These are phyloP conservation scores for Noctua pronuba DNA, from an alignment of 2,888 invertebrate species.

Conservation along the genomic window DNA sequence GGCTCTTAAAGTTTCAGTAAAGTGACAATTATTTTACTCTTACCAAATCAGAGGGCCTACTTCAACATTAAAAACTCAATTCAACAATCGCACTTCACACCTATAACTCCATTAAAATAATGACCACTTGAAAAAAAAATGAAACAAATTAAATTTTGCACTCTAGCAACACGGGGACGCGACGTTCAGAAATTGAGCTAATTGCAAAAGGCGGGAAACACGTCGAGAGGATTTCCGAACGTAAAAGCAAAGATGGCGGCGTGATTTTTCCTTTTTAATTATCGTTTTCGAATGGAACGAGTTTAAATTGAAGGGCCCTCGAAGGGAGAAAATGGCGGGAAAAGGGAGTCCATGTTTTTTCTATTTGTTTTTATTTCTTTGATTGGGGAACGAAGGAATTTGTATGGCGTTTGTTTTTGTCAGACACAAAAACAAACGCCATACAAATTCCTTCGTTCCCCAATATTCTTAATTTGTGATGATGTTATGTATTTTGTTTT, in stretches of 20 bases:
- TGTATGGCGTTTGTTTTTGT: conserved; percentile 43
- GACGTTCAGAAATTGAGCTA: conserved; percentile 83
- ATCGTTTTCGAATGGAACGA: conserved; percentile 70
- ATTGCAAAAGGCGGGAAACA: conserved; percentile 78
- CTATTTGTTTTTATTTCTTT: conserved; percentile 59
- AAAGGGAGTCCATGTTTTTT: conserved; percentile 58
- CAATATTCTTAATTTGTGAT: conserved; percentile 39
- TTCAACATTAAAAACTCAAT: conserved; percentile 15
- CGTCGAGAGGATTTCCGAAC: conserved; percentile 77
- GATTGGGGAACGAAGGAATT: conserved; percentile 54
- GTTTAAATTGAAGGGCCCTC: conserved; percentile 72
- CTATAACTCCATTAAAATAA: conserved; percentile 57
- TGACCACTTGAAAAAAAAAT: conserved; percentile 66
- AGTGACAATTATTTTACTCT: not conserved
- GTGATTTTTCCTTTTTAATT: conserved; percentile 82
- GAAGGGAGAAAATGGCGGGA: conserved; percentile 59
- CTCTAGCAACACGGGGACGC: conserved; percentile 75
- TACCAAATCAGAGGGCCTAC: not conserved
- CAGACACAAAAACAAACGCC: no score
- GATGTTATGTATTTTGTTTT: conserved; percentile 18
- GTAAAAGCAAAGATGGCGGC: conserved; percentile 76
- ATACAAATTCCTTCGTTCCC: no score
- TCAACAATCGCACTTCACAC: conserved; percentile 24
- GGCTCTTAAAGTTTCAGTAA: not conserved
- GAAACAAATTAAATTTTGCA: conserved; percentile 72